Base-by-base conservation (phyloP, 1,140 invertebrate genomes). In the Bombus picipes region DNA sequence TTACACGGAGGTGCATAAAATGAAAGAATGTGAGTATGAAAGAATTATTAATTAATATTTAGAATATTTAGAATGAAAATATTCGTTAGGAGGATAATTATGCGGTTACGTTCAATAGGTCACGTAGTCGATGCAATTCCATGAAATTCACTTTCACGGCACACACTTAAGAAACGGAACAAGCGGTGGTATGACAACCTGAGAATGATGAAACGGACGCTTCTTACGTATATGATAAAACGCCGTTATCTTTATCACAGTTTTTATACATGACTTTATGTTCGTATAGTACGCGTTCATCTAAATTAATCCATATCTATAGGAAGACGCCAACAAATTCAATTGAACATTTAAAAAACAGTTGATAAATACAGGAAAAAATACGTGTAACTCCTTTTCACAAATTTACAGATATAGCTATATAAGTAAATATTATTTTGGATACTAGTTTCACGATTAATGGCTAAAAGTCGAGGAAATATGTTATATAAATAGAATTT, bases 121-220 rank as follows among this genome's bases (percentile, higher is more conserved):
- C 84, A 68, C 71, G 71, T 81, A 81, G 79, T 22, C 22, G 10
- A 3, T 34, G 25, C 13, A 25, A 10, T 85, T 81, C 84, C 71
- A 9, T n/a, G 71, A 85, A 85, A 81, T 85, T 74, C 25, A 75
- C 79, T 85, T 85, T 85, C 84, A 75, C 79, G 62, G 9, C 22
- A 28, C 28, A 57, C 5, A 39, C 18, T 66, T 34, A 43, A 8
- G 12, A 32, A 41, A 43, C 28, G 62, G 59, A 81, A 81, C 25
- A 37, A 9, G 25, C 25, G 57, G 34, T n/a, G 9, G n/a, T 32
- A 57, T 22, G 37, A 57, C 37, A 66, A 41, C 43, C 15, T 32
- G 43, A 79, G 39, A 6, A 75, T 74, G 59, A 73, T 74, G 75
- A 84, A 79, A 79, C 34, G 12, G 2, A 65, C 6, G 2, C 10